Base-by-base conservation (phyloP, 2,113 vertebrate genomes). In the Erythrocebus patas region DNA sequence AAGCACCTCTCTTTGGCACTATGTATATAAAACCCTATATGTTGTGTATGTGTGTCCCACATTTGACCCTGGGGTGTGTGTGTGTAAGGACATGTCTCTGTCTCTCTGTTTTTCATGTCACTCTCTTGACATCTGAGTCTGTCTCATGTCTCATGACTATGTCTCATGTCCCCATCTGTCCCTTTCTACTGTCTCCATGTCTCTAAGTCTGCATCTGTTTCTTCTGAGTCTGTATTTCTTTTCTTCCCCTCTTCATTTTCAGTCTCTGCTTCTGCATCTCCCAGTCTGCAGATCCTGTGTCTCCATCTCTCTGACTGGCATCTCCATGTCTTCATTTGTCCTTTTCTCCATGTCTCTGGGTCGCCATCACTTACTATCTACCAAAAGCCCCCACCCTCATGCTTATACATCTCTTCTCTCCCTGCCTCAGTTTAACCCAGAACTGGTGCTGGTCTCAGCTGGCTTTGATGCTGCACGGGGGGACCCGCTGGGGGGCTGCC, bases 381-480 rank as follows among this genome's bases (percentile, higher is more conserved):
- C 61, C 38, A 27, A 64, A 66, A 35, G 38, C 81, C 86, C 18
- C 70, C 20, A 13, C 32, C 20, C 59, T 91, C 40, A 75, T 32
- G 23, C 20, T n/a, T 57, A 20, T 40, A 17, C 22, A 0, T 95
- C 43, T 97, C 30, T 93, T 94, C 25, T 97, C 40, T 96, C 50
- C 55, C 35, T 88, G 5, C 82, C 38, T 32, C 88, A 99, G 99
- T 99, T 99, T 97, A 99, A 99, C 82, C 99, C 99, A 0, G 99
- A 99, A 75, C 98, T 99, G 96, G 99, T 99, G 91, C 98, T 99
- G 97, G 99, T 99, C 80, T 99, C 99, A 0, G 99, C 99, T 14
- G 99, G 99, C 22, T 99, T 99, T 13, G 99, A 99, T 8, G 99
- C 99, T 0, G 99, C 99, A 3, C 99, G 98, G 0, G 99, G 99